Base-by-base conservation (phyloP, 2,888 invertebrate genomes). In the Nomada ruficornis region DNA sequence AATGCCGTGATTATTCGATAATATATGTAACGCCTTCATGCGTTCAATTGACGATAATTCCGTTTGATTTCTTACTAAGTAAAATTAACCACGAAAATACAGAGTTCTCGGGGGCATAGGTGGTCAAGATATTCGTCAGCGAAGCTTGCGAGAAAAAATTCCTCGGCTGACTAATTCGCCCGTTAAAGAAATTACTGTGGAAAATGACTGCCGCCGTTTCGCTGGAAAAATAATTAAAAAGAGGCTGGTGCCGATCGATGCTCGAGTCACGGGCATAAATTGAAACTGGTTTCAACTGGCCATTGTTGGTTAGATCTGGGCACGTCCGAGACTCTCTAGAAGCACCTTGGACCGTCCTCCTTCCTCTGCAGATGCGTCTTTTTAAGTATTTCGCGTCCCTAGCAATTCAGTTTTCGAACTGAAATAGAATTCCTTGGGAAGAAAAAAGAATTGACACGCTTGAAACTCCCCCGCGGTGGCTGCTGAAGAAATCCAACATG, bases 281-380 rank as follows among this genome's bases (percentile, higher is more conserved):
- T 92, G 89, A 93, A 93, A 93, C 93, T 92, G 93, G 93, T 92
- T 93, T 86, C 74, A 92, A 87, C 93, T 89, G 89, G 85, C 83
- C 73, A 65, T 47, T 77, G 83, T 89, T 90, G 89, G 91, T 89
- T 90, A 82, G 77, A 90, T 90, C 92, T 79, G 85, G 62, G 60
- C 54, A 47, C 59, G 54, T 23, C 29, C 60, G 59, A 52, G 55
- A 36, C 55, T 76, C 82, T 54, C 76, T 36, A 52, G 69, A 75
- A 60, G 63, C 65, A 78, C 65, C 78, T 83, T 82, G 55, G 67
- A 44, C 57, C 29, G 63, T 71, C 54, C 63, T 65, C 82, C 57
- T 71, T 82, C 69, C 60, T 63, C 42, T 52, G 2, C 11, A 47
- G 47, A 47, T 0, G 47, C 11, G 36, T 36, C 36, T 36, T 36